phyloP scores from a whole-genome alignment of 2,797 vertebrate species.

The Gallinago stenura region DNA sequence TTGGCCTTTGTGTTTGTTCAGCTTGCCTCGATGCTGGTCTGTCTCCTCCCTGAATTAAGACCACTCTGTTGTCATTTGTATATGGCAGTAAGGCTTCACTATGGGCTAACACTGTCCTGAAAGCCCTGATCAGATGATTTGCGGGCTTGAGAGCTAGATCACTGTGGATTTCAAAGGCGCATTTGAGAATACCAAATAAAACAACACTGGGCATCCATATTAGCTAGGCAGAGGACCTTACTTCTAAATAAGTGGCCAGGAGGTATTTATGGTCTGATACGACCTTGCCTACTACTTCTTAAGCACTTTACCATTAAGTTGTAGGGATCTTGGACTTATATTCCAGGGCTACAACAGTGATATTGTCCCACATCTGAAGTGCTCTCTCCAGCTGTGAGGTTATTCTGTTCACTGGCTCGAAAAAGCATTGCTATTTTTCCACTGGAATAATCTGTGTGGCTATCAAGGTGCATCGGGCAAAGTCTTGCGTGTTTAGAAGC shows the following conservation, averaged over 20 bases:
- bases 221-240: background rate
- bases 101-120: background rate
- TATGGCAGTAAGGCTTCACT: background rate
- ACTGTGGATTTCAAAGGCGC: background rate
- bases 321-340: conserved; percentile 14
- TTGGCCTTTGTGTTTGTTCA: background rate
- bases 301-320: conserved; percentile 30
- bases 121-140: background rate
- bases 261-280: background rate
- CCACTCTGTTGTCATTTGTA: background rate
- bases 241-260: background rate
- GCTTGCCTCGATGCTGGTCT: background rate
- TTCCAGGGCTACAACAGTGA: background rate
- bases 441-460: background rate
- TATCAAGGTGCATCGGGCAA: background rate
- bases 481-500: background rate
- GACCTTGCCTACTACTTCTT: background rate
- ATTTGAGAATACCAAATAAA: background rate
- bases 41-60: background rate
- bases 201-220: background rate
- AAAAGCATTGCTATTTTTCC: background rate
- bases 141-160: background rate
- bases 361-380: background rate
- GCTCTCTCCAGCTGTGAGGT: background rate
- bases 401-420: background rate